These are phyloP conservation scores for Salvelinus sp. DNA, from an alignment of 2,113 vertebrate species.

Conservation along the genomic window DNA sequence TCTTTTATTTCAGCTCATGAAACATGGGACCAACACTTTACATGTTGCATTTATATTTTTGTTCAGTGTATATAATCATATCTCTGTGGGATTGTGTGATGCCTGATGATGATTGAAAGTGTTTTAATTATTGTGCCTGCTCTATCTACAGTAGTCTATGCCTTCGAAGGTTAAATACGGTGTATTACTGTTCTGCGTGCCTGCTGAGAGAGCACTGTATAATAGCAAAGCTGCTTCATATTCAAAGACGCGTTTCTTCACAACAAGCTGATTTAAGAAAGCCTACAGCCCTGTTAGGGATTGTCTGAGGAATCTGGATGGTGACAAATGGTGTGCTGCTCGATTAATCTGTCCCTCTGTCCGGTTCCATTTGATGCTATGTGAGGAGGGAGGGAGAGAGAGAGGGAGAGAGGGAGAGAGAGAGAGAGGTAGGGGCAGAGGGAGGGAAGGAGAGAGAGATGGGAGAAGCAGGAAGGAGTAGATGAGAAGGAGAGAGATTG, in stretches of 20 bases:
- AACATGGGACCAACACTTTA: too few relatives aligned
- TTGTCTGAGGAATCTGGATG: conserved; percentile 9
- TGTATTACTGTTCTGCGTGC: neutral
- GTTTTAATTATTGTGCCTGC: too few relatives aligned
- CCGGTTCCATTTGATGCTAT: conserved; percentile 37
- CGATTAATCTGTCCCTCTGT: conserved; percentile 40
- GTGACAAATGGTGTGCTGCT: conserved; percentile 40
- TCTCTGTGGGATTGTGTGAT: too few relatives aligned
- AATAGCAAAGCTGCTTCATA: neutral
- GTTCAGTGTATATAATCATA: too few relatives aligned
- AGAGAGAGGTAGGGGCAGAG: neutral
- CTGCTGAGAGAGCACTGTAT: neutral
- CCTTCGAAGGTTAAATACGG: too few relatives aligned
- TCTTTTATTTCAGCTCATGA: too few relatives aligned
- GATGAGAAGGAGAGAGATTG: conserved; percentile 4
- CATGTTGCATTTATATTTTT: too few relatives aligned
- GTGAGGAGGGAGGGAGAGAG: conserved; percentile 2
- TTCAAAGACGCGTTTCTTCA: neutral
- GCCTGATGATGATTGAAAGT: too few relatives aligned
- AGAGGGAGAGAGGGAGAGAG: neutral
- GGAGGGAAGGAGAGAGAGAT: neutral
- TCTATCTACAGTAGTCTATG: too few relatives aligned
- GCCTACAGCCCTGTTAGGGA: conserved; percentile 1
- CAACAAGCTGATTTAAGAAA: neutral
- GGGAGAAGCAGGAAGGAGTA: neutral